These are phyloP conservation scores for Porites rus DNA, from an alignment of 92 coral and sea anemone genomes.

Conservation along the genomic window DNA sequence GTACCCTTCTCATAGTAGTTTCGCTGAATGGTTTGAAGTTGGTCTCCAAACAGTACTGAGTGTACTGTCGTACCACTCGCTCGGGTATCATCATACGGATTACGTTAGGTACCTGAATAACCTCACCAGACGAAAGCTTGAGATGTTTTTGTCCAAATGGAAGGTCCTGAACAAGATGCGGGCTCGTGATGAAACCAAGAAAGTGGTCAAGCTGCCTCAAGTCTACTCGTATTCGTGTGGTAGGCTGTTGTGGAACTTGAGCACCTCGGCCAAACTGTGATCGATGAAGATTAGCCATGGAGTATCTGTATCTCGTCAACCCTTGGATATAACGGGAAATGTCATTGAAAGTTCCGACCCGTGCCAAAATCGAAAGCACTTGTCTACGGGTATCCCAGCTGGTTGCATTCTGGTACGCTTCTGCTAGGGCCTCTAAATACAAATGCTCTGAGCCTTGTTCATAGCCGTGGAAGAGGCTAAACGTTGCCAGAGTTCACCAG, in stretches of 20 bases:
- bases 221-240: slow-evolving; percentile 31
- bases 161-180: slow-evolving; percentile 51
- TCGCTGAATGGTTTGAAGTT: slow-evolving; percentile 48
- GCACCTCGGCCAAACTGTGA: slow-evolving; percentile 48
- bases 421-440: slow-evolving; percentile 53
- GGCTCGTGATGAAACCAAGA: slow-evolving; percentile 46
- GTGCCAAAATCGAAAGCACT: slow-evolving; percentile 11
- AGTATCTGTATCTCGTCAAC: slow-evolving; percentile 44
- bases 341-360: slow-evolving; percentile 34
- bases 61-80: slow-evolving; percentile 43
- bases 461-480: slow-evolving; percentile 45
- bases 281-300: slow-evolving; percentile 55
- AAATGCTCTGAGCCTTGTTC: slow-evolving; percentile 44
- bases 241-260: slow-evolving; percentile 34
- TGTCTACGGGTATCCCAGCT: slow-evolving; percentile 56
- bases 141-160: slow-evolving; percentile 43
- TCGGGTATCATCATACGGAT: slow-evolving; percentile 46
- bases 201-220: slow-evolving; percentile 44
- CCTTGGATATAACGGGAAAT: slow-evolving; percentile 30
- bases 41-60: slow-evolving; percentile 49
- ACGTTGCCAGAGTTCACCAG: slow-evolving; percentile 45
- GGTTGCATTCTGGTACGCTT: slow-evolving; percentile 38
- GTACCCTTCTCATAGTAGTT: slow-evolving; percentile 38
- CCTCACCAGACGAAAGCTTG: slow-evolving; percentile 29
- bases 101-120: slow-evolving; percentile 52